Base-by-base conservation (phyloP, 2,113 vertebrate species). In the Megaceryle maxima region DNA sequence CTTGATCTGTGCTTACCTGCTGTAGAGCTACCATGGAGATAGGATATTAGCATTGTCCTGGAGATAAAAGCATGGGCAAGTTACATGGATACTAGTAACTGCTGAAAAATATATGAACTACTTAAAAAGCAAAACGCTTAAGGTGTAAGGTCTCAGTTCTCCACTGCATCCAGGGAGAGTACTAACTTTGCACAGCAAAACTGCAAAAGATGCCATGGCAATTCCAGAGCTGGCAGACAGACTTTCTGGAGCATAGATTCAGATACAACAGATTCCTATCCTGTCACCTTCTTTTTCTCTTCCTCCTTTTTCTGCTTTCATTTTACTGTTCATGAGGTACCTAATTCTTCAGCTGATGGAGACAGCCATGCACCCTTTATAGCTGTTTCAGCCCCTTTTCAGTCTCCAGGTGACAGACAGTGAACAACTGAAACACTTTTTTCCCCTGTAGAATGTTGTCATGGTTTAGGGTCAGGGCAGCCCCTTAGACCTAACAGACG, bases 121-220 rank as follows among this genome's bases (percentile, higher is more conserved):
- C 51, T 93, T 95, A 39, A 89, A 79, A 93, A 90, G 16, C 67
- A 85, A 86, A 94, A 83, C 39, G 18, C 41, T 90, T 51, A 76
- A 87, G 18, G 17, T 60, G 12, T 60, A 64, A 67, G 56, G 44
- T 66, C n/a, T 75, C 46, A 21, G 18, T 59, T 85, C 57, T 73
- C 63, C 29, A 35, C 43, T 59, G 18, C 75, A 60, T 44, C 21
- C 41, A 79, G 22, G 51, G 33, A 73, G 76, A 53, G 20, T 35
- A 59, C 41, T 43, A 67, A 5, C 13, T 83, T 76, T 64, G 33
- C 43, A 46, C 4, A 76, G 62, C 46, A 91, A 48, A 88, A 37
- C 21, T 64, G 70, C 33, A 69, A 43, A 93, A 94, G 87, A 44
- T 68, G 25, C n/a, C 4, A 0, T 37, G 20, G 51, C 37, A 75